phyloP scores from a whole-genome alignment of 2,113 vertebrate genomes.

The Zapornia atra region DNA sequence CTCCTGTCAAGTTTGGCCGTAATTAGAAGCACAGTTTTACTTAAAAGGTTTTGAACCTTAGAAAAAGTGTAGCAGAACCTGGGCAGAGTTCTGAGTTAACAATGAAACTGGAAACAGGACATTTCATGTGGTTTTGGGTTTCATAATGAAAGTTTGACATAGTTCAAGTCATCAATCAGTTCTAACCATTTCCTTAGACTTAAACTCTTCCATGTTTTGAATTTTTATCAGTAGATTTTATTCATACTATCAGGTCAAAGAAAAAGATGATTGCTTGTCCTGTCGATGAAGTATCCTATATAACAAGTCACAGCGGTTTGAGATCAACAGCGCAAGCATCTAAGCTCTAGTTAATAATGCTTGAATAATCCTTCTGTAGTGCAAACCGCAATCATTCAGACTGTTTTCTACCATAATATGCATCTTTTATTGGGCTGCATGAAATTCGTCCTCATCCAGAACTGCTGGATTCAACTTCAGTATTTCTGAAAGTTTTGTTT shows the following conservation, averaged over 20 bases:
- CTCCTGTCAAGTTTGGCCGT: neutral
- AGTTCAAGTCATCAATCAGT: conserved; percentile 70
- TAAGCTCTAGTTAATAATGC: neutral
- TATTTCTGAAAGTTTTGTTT: neutral
- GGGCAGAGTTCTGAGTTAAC: conserved; percentile 49
- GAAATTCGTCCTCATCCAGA: neutral
- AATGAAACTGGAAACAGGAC: conserved; percentile 67
- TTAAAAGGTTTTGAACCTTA: conserved; percentile 52
- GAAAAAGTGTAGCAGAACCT: conserved; percentile 35
- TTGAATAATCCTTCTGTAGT: neutral
- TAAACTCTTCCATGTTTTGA: conserved; percentile 60
- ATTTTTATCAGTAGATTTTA: conserved; percentile 8
- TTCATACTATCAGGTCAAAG: neutral
- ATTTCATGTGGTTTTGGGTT: conserved; percentile 74
- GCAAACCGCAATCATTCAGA: neutral
- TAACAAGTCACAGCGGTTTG: neutral
- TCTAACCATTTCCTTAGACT: conserved; percentile 69
- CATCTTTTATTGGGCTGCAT: neutral
- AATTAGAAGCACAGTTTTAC: conserved; percentile 32
- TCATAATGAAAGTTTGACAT: conserved; percentile 73
- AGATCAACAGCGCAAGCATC: neutral
- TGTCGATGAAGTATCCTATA: neutral
- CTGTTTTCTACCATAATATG: neutral
- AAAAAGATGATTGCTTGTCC: neutral
- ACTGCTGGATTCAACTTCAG: neutral